These are phyloP conservation scores for Scaptomyza polygonia DNA, from an alignment of 2,888 invertebrate genomes.

Conservation along the genomic window DNA sequence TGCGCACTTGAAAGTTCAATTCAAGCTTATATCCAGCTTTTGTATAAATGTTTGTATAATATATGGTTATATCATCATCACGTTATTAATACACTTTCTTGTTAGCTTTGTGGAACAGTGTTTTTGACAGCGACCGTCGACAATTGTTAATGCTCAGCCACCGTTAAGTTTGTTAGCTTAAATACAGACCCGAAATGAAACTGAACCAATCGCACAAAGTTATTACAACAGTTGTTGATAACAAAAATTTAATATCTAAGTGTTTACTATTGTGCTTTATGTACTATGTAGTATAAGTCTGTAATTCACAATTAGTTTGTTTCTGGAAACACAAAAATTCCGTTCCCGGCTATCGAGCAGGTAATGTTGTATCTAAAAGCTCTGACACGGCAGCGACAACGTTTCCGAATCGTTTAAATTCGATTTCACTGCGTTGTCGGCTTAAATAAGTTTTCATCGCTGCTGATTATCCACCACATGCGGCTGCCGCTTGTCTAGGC, in stretches of 20 bases:
- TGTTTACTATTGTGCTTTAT: not conserved
- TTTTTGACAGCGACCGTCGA: constrained; percentile 17
- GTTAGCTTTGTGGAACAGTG: not conserved
- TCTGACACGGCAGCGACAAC: constrained; percentile 26
- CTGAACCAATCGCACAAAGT: constrained; percentile 13
- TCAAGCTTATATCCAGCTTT: constrained; percentile 21
- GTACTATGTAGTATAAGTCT: not conserved
- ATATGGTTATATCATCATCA: not conserved
- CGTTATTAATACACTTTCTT: not conserved
- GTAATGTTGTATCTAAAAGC: not conserved
- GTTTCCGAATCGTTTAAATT: constrained; percentile 45
- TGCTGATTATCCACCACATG: not conserved
- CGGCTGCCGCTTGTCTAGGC: not conserved
- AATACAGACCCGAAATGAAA: constrained; percentile 27
- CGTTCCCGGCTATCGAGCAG: constrained; percentile 17
- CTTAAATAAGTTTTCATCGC: constrained; percentile 49
- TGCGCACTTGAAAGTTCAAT: constrained; percentile 14
- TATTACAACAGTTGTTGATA: constrained; percentile 64
- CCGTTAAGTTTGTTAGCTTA: constrained; percentile 23
- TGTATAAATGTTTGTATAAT: not conserved
- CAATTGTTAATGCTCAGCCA: constrained; percentile 44
- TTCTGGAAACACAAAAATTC: constrained; percentile 21
- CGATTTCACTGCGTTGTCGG: constrained; percentile 33
- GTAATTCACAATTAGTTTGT: constrained; percentile 2
- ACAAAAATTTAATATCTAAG: constrained; percentile 22